Base-by-base conservation (phyloP, 2,888 invertebrate species). In the Volucella zonaria region DNA sequence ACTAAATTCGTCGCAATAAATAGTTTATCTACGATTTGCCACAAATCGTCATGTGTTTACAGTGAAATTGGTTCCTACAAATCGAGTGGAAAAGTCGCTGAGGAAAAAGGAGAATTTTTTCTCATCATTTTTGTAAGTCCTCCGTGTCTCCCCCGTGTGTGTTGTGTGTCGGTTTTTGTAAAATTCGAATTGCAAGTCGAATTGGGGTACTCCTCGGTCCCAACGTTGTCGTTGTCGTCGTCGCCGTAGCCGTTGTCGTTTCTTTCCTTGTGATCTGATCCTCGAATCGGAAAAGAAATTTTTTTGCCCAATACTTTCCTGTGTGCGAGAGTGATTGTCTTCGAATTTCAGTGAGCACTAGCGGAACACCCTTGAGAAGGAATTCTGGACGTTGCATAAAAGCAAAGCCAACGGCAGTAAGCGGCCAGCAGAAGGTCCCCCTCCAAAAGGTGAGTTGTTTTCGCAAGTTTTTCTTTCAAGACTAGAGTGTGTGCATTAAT, bases 381-480 rank as follows among this genome's bases (percentile, higher is more conserved):
- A 49, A 42, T 71, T 61, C 61, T 68, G 85, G 73, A 76, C 73
- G 73, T 77, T 73, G 76, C 73, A 85, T 67, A 73, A 80, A 80
- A 58, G 51, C 62, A 67, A 23, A 23, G 18, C 62, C 31, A 43
- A 18, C n/a, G 42, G 58, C 38, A 8, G 9, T 59, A 15, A 42
- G 38, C 15, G 58, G 38, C 10, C 40, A 38, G 11, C 15, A 10
- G 18, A 59, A 59, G 31, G 31, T 56, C 56, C 56, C 40, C 40
- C 58, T n/a, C 31, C 47, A 31, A 12, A 85, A 85, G 81, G 85
- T 85, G 56, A 85, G 85, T 81, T 58, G 40, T 77, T 85, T 85
- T 85, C 43, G 81, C 81, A 81, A 81, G 51, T 67, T 51, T 49
- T 70, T 42, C 49, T 23, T 40, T 40, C 0, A 31, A 31, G 31